Evolutionary conservation across 1,140 invertebrate species (phyloP).

Genomic region (Drosophila jambulina): DNA sequence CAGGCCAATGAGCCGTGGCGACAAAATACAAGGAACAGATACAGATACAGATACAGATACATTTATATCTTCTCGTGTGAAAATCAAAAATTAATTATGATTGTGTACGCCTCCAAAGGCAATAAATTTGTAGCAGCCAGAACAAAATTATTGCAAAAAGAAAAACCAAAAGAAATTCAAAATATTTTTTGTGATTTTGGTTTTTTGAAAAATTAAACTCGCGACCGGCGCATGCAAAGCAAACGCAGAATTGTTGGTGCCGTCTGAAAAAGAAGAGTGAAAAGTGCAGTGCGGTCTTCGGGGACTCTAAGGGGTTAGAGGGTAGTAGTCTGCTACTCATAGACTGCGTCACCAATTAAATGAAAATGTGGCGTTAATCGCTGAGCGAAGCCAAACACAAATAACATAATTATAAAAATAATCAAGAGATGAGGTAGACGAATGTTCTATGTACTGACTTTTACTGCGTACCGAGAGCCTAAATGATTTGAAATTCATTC

Average conservation of each 20-base stretch:
- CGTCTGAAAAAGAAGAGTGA: conserved; percentile 69
- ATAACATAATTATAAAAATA: conserved; percentile 68
- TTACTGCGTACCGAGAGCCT: conserved; percentile 28
- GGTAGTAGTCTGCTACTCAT: background rate
- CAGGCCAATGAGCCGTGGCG: conserved; percentile 59
- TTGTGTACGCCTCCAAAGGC: conserved; percentile 67
- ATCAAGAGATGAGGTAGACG: conserved; percentile 23
- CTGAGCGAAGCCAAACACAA: conserved; percentile 17
- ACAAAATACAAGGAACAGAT: conserved; percentile 45
- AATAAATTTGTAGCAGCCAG: conserved; percentile 67
- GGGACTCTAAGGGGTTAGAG: background rate
- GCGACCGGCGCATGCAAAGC: conserved; percentile 46
- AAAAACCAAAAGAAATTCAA: conserved; percentile 17
- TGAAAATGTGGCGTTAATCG: conserved; percentile 78
- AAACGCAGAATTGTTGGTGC: conserved; percentile 70
- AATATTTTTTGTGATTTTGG: conserved; percentile 36
- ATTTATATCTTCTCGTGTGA: conserved; percentile 54
- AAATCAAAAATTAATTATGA: conserved; percentile 78
- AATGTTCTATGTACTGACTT: conserved; percentile 15
- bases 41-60: conserved; percentile 47
- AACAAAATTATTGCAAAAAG: conserved; percentile 57
- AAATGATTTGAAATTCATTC: conserved; percentile 66
- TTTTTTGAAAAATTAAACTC: conserved; percentile 48
- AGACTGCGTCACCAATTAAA: conserved; percentile 80
- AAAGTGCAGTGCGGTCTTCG: conserved; percentile 43